These are phyloP conservation scores for Parthenolecanium corni DNA, from an alignment of 2,888 invertebrate species.

Conservation along the genomic window DNA sequence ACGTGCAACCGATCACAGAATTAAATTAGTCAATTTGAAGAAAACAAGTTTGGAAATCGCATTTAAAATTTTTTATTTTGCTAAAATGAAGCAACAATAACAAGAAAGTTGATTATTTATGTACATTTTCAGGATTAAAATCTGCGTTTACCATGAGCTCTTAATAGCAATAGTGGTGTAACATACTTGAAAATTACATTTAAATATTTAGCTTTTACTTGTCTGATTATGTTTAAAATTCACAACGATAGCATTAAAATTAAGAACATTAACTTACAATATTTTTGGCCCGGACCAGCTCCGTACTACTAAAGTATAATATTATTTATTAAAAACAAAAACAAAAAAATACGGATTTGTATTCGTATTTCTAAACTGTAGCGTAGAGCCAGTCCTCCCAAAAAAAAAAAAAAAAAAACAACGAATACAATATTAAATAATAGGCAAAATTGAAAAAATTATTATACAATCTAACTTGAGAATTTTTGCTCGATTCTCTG, in stretches of 20 bases:
- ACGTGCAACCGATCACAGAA: too few species aligned
- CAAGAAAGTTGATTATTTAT: slow-evolving; percentile 27
- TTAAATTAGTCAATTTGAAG: too few species aligned
- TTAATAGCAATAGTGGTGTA: slow-evolving; percentile 27
- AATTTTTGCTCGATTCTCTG: background rate
- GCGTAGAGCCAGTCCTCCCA: too few species aligned
- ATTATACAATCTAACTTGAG: background rate
- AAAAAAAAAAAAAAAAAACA: too few species aligned
- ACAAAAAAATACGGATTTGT: too few species aligned
- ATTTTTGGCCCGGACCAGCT: slow-evolving; percentile 12
- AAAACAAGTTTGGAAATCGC: too few species aligned
- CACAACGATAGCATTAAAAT: slow-evolving; percentile 23
- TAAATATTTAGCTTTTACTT: slow-evolving; percentile 7
- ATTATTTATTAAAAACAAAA: slow-evolving; percentile 9
- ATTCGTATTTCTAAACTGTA: too few species aligned
- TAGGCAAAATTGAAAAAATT: background rate
- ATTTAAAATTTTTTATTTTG: slow-evolving; percentile 19
- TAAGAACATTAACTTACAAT: slow-evolving; percentile 5
- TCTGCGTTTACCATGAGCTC: slow-evolving; percentile 21
- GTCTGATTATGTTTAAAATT: slow-evolving; percentile 23
- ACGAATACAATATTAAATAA: too few species aligned
- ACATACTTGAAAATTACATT: slow-evolving; percentile 15
- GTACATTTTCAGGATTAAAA: slow-evolving; percentile 15
- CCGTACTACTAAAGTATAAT: background rate
- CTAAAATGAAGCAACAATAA: slow-evolving; percentile 29